phyloP scores from a whole-genome alignment of 2,888 invertebrate species.

The Magallana nippona region DNA sequence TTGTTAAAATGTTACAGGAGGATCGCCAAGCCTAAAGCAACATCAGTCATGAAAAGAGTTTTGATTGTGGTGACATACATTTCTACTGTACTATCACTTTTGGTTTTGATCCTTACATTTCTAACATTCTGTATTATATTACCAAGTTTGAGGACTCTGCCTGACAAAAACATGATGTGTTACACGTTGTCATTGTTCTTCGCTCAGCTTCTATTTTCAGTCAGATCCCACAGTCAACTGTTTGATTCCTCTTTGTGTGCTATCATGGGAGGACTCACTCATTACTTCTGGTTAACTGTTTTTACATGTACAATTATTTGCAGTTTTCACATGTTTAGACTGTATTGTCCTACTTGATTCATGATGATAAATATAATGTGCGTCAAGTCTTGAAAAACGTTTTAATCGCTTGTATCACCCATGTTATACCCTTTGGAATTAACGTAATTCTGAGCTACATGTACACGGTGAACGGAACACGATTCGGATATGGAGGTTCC shows the following conservation, averaged over 20 bases:
- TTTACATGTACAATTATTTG: not conserved
- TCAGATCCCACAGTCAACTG: not conserved
- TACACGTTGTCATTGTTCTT: not conserved
- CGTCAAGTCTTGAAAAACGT: no score
- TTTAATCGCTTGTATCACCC: not conserved
- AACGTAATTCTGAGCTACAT: not conserved
- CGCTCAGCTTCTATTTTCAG: not conserved
- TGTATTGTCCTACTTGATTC: not conserved
- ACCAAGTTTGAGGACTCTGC: not conserved
- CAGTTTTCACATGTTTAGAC: slow-evolving; percentile 2
- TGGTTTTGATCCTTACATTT: not conserved
- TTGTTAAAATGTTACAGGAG: not conserved
- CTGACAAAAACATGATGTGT: not conserved
- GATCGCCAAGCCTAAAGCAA: no score
- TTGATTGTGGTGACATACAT: not conserved
- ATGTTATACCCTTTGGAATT: no score
- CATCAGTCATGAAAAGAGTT: not conserved
- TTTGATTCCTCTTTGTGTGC: not conserved
- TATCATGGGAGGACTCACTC: not conserved
- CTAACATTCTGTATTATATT: not conserved
- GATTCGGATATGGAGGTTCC: not conserved
- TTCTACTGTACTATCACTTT: not conserved
- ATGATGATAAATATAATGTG: no score
- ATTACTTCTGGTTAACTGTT: not conserved
- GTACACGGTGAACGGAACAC: not conserved